phyloP scores from a whole-genome alignment of 2,888 invertebrate genomes.

The Fabriciana adippe region DNA sequence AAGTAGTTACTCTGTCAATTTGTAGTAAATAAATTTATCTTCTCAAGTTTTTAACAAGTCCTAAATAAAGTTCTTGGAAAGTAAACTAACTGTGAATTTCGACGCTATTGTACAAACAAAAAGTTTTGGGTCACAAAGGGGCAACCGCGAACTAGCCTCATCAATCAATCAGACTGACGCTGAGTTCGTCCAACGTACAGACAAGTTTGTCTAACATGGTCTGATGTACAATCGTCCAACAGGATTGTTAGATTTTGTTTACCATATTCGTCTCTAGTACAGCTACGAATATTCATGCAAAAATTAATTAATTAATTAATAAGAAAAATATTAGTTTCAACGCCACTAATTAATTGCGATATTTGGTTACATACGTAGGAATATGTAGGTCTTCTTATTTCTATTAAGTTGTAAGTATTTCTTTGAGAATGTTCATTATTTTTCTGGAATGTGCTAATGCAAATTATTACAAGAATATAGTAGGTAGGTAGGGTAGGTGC shows the following conservation, averaged over 20 bases:
- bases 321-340: too few relatives aligned
- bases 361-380: too few relatives aligned
- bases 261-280: constrained; percentile 1
- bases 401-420: too few relatives aligned
- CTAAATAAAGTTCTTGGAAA: constrained; percentile 30
- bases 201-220: constrained; percentile 21
- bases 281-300: too few relatives aligned
- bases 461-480: too few relatives aligned
- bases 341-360: too few relatives aligned
- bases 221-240: background rate
- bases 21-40: constrained; percentile 16
- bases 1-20: constrained; percentile 12
- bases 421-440: too few relatives aligned
- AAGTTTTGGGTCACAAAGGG: constrained; percentile 56
- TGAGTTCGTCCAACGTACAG: constrained; percentile 42
- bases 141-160: constrained; percentile 51
- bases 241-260: constrained; percentile 20
- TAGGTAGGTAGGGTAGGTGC: too few relatives aligned
- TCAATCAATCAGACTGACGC: constrained; percentile 62
- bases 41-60: constrained; percentile 30
- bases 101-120: constrained; percentile 55
- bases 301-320: too few relatives aligned
- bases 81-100: constrained; percentile 33
- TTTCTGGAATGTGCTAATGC: too few relatives aligned
- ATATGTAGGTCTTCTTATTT: too few relatives aligned